Percentiles rank a stretch among this genome's conserved stretches.
Conservation (phyloP, 2,797 vertebrate species). For the Iguana delicatissima region DNA sequence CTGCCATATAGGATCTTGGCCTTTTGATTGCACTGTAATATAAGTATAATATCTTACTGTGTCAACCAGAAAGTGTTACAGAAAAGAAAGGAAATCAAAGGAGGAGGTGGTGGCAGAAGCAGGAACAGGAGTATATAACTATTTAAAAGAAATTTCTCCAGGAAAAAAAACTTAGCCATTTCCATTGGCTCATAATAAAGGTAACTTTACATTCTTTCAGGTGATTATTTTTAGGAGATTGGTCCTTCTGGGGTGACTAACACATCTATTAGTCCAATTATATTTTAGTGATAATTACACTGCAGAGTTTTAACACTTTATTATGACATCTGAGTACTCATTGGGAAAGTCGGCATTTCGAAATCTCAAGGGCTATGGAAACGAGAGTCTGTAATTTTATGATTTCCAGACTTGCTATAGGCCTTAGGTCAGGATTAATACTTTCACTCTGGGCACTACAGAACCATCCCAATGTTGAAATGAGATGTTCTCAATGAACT, state of each 20-base stretch:
- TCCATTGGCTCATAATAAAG: conserved; percentile 73
- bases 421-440: conserved; percentile 62
- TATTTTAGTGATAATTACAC: conserved; percentile 75
- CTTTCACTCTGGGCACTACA: conserved; percentile 64
- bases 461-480: conserved; percentile 65
- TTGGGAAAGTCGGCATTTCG: conserved; percentile 52
- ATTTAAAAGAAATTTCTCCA: conserved; percentile 56
- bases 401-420: conserved; percentile 74
- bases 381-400: conserved; percentile 68
- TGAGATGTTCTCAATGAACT: conserved; percentile 65
- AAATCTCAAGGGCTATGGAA: conserved; percentile 65
- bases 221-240: conserved; percentile 73
- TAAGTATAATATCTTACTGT: no score
- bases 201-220: conserved; percentile 73
- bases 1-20: no score
- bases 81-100: conserved; percentile 59
- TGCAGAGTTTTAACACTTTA: conserved; percentile 65
- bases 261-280: conserved; percentile 74
- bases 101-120: conserved; percentile 2
- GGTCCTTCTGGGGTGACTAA: conserved; percentile 69
- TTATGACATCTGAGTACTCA: conserved; percentile 64
- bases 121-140: conserved; percentile 50
- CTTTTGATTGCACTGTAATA: no score
- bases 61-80: no score
- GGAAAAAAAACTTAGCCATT: conserved; percentile 67